A percentile compares a stretch with the other conserved stretches of the same genome.
These are phyloP conservation scores for Entomyzon cyanotis DNA, from an alignment of 2,113 vertebrate genomes.

Conservation along the genomic window DNA sequence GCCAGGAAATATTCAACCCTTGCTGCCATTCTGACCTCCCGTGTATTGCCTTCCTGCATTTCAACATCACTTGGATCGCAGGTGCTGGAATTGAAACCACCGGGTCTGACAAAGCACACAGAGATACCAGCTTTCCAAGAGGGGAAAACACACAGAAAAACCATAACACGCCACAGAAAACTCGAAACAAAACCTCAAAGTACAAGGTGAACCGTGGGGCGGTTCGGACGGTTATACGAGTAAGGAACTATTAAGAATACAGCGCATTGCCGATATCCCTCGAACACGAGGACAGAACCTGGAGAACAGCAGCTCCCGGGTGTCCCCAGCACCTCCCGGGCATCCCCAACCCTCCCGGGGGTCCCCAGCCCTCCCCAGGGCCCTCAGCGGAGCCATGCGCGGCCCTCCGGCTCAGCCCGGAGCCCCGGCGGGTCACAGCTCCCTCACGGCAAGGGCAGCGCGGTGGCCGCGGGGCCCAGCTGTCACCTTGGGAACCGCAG, in stretches of 20 bases:
- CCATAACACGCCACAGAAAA: neutral
- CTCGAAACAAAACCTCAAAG: neutral
- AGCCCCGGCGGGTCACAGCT: neutral
- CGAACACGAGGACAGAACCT: too few species aligned
- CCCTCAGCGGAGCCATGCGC: neutral
- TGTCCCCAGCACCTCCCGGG: too few species aligned
- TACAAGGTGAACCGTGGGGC: neutral
- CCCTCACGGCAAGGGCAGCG: neutral
- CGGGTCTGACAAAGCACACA: neutral
- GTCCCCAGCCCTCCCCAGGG: neutral
- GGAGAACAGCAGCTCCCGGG: neutral
- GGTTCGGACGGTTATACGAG: accelerated
- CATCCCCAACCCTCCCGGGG: too few species aligned
- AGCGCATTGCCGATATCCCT: accelerated
- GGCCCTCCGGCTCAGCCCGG: neutral
- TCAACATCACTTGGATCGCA: neutral
- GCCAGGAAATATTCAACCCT: neutral
- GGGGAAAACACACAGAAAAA: neutral
- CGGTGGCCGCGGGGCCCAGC: neutral
- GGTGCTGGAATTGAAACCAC: neutral
- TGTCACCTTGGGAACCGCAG: neutral
- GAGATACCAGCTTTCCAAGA: neutral
- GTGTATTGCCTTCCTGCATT: neutral
- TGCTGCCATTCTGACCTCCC: neutral
- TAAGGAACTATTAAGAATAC: neutral